Evolutionary conservation across 2,888 invertebrate genomes (phyloP), one percentile per base, ranked within the genome.

Genomic region (Nomada ruficornis): DNA sequence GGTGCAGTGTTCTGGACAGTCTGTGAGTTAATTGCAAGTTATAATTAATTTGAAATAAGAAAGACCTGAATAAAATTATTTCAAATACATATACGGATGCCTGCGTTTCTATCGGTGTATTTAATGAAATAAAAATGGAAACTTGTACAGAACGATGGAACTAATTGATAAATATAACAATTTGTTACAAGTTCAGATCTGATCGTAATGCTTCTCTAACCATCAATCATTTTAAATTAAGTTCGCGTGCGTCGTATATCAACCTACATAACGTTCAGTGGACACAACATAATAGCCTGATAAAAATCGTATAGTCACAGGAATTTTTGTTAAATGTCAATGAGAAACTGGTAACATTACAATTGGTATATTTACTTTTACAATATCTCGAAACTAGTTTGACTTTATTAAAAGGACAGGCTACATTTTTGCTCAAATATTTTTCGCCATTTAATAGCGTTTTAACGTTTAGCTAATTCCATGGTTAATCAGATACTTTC

Each of bases 171-270:
- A 42, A 59, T n/a, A 26, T 47, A 20, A 59, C 47, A 59, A 70
- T 59, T 70, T 59, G 44, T 70, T 70, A 18, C 47, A 26, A 59
- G 57, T 59, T 70, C 44, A 70, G 69, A 42, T 29, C n/a, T 26
- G 54, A 23, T 68, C 59, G 1, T 3, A 20, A 15, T 42, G 47
- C 59, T 3, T 29, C 29, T 47, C 36, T 9, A n/a, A 26, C 57
- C 59, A 70, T 70, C 69, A 70, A 70, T 70, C 69, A 70, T n/a
- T 15, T 26, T 20, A 18, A 26, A 59, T 59, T 29, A 70, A 15
- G 44, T 70, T 47, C 11, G 26, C 47, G 42, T 29, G 20, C 15
- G 59, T 42, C n/a, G 47, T 59, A 59, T 47, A 29, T 42, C 47
- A 15, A 50, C 15, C n/a, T 68, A 47, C 13, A 23, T 18, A 60